A percentile compares a stretch with the other conserved stretches of the same genome.
These are phyloP conservation scores for Cyphomyrus discorhynchus DNA, from an alignment of 2,113 vertebrate genomes.

Conservation along the genomic window DNA sequence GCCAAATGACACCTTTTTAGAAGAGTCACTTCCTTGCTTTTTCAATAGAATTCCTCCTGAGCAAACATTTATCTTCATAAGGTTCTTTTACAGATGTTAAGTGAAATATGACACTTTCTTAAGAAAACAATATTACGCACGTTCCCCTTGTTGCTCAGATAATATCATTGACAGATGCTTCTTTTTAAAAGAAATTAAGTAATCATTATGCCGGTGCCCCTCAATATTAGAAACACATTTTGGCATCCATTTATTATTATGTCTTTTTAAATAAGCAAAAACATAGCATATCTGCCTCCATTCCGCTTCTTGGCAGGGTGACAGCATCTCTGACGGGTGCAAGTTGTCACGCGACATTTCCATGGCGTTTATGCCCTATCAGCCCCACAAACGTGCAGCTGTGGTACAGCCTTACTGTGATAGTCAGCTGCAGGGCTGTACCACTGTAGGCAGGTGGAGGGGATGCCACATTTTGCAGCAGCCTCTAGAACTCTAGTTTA, in stretches of 20 bases:
- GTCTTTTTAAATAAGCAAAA: slow-evolving; percentile 13
- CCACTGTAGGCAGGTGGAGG: slow-evolving; percentile 1
- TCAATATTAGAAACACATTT: slow-evolving; percentile 27
- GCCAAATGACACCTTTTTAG: neutral
- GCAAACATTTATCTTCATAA: slow-evolving; percentile 17
- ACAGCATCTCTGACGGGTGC: slow-evolving; percentile 15
- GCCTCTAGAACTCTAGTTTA: slow-evolving; percentile 58
- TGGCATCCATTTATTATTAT: slow-evolving; percentile 16
- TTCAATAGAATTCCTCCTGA: slow-evolving; percentile 18
- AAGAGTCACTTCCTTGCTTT: neutral
- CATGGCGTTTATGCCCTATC: neutral
- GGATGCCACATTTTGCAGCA: slow-evolving; percentile 34
- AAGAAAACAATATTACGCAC: slow-evolving; percentile 16
- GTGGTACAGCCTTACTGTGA: neutral
- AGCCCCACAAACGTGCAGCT: neutral
- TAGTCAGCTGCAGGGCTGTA: slow-evolving; percentile 21
- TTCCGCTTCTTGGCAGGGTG: slow-evolving; percentile 21
- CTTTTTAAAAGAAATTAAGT: slow-evolving; percentile 17
- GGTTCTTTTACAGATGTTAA: slow-evolving; percentile 17
- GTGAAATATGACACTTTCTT: slow-evolving; percentile 24
- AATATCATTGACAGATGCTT: slow-evolving; percentile 23
- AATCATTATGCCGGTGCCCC: slow-evolving; percentile 14
- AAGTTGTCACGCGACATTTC: slow-evolving; percentile 18
- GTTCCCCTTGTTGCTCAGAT: slow-evolving; percentile 23
- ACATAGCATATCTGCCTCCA: slow-evolving; percentile 15